Evolutionary conservation across 2,797 vertebrate genomes (phyloP).

Genomic region (Kryptolebias ocellatus): DNA sequence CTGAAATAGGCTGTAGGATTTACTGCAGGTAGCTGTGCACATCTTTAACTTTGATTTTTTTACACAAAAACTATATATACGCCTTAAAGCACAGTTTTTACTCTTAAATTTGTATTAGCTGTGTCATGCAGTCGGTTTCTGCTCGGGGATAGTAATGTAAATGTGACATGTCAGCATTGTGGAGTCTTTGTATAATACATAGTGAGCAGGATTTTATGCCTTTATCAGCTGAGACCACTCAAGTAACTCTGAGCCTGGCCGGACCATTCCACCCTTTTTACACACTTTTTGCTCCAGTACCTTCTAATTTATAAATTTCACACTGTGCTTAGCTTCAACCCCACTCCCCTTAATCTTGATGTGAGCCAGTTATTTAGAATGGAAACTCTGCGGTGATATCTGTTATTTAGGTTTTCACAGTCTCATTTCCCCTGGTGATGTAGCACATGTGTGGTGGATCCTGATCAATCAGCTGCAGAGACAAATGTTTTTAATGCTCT

Average conservation of each 20-base stretch:
- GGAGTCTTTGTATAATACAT: constrained; percentile 20
- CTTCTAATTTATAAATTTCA: constrained; percentile 61
- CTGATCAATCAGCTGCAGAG: constrained; percentile 58
- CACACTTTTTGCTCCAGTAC: constrained; percentile 37
- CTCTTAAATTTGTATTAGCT: not conserved
- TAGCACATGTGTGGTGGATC: constrained; percentile 33
- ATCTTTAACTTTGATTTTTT: not conserved
- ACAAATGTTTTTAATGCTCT: constrained; percentile 56
- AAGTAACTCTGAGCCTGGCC: constrained; percentile 38
- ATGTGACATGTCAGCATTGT: constrained; percentile 22
- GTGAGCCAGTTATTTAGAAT: constrained; percentile 59
- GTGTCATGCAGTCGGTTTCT: constrained; percentile 9
- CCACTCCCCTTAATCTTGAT: constrained; percentile 37
- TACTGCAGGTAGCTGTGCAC: not conserved
- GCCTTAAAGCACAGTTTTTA: not conserved
- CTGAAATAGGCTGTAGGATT: not conserved
- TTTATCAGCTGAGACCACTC: constrained; percentile 39
- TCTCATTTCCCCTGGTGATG: constrained; percentile 40
- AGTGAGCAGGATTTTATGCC: constrained; percentile 16
- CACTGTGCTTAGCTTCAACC: constrained; percentile 49
- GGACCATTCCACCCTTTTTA: constrained; percentile 15
- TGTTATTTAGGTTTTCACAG: constrained; percentile 47
- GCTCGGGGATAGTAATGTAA: constrained; percentile 24
- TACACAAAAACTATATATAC: not conserved
- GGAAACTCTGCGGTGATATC: constrained; percentile 43